Percentiles rank a stretch among this genome's conserved stretches.
These are phyloP conservation scores for Hippocampus barbouri DNA, from an alignment of 2,113 vertebrate species.

Conservation along the genomic window DNA sequence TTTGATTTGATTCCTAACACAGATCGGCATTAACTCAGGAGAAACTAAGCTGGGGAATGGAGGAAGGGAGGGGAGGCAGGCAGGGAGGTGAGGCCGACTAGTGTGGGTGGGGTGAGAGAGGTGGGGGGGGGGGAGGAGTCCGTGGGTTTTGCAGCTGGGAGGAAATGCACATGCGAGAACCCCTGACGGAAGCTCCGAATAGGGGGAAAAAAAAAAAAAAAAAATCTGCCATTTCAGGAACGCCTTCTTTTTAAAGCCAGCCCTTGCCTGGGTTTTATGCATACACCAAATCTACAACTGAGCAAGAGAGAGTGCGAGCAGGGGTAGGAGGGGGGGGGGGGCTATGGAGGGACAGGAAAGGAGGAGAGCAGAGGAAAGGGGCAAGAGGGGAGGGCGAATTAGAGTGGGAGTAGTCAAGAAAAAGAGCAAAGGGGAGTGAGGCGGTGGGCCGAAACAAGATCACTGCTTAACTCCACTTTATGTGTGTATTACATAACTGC, in stretches of 20 bases:
- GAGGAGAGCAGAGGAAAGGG: slow-evolving; percentile 62
- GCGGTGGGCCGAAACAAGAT: slow-evolving; percentile 64
- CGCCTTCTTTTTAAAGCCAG: slow-evolving; percentile 63
- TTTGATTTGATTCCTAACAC: slow-evolving; percentile 30
- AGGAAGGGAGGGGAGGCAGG: slow-evolving; percentile 15
- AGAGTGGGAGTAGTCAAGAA: slow-evolving; percentile 62
- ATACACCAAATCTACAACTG: slow-evolving; percentile 62
- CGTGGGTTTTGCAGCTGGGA: slow-evolving; percentile 65
- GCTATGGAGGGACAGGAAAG: slow-evolving; percentile 60
- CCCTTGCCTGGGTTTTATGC: slow-evolving; percentile 51
- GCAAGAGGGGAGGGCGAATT: slow-evolving; percentile 61
- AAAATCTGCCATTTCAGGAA: slow-evolving; percentile 49
- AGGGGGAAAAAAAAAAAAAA: slow-evolving; percentile 13
- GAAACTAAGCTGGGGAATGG: slow-evolving; percentile 47
- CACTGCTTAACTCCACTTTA: slow-evolving; percentile 72
- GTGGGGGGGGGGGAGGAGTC: slow-evolving; percentile 33
- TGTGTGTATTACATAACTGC: slow-evolving; percentile 70
- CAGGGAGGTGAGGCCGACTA: neutral
- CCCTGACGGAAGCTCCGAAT: slow-evolving; percentile 54
- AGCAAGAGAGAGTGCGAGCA: slow-evolving; percentile 49
- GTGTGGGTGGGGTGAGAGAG: neutral
- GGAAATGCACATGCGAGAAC: slow-evolving; percentile 62
- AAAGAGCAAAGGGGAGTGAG: slow-evolving; percentile 50
- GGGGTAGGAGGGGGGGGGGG: slow-evolving; percentile 20
- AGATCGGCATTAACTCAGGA: slow-evolving; percentile 55